phyloP scores from a whole-genome alignment of 2,888 invertebrate species.

The Auanema freiburgensis region DNA sequence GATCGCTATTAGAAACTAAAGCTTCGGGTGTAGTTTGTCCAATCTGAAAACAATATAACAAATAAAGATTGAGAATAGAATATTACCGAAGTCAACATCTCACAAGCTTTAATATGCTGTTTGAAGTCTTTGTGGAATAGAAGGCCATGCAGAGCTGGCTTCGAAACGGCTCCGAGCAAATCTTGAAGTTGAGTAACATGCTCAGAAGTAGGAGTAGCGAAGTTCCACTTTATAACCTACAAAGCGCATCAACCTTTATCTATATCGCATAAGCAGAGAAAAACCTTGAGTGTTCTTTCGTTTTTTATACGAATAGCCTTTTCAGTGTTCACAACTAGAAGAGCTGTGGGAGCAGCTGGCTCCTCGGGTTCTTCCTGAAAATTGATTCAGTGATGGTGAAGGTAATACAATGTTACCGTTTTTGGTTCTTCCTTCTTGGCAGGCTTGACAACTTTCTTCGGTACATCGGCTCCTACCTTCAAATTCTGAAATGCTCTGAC shows the following conservation, averaged over 20 bases:
- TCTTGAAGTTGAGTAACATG: constrained; percentile 88
- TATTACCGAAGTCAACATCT: constrained; percentile 77
- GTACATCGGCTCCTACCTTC: not conserved
- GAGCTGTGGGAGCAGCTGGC: constrained; percentile 17
- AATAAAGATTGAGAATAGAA: constrained; percentile 18
- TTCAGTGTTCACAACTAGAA: constrained; percentile 67
- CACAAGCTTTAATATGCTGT: constrained; percentile 91
- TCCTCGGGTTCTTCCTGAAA: constrained; percentile 8
- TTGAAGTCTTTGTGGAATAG: constrained; percentile 94
- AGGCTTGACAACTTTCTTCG: constrained; percentile 10
- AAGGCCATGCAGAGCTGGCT: constrained; percentile 69
- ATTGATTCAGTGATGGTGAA: not conserved
- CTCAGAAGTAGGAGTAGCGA: constrained; percentile 79
- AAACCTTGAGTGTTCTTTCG: constrained; percentile 85
- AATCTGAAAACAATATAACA: constrained; percentile 28
- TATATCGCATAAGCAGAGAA: too few relatives aligned
- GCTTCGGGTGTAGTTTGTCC: constrained; percentile 70
- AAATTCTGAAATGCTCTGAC: not conserved
- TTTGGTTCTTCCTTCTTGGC: constrained; percentile 21
- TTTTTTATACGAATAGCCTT: constrained; percentile 91
- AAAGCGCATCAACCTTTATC: too few relatives aligned
- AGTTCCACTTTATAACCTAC: constrained; percentile 61
- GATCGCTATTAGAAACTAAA: constrained; percentile 85
- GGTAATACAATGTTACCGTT: constrained; percentile 1
- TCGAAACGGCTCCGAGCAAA: constrained; percentile 88